Evolutionary conservation across 2,113 vertebrate genomes (phyloP), one percentile per base, ranked within the genome.

Genomic region (Platichthys flesus): DNA sequence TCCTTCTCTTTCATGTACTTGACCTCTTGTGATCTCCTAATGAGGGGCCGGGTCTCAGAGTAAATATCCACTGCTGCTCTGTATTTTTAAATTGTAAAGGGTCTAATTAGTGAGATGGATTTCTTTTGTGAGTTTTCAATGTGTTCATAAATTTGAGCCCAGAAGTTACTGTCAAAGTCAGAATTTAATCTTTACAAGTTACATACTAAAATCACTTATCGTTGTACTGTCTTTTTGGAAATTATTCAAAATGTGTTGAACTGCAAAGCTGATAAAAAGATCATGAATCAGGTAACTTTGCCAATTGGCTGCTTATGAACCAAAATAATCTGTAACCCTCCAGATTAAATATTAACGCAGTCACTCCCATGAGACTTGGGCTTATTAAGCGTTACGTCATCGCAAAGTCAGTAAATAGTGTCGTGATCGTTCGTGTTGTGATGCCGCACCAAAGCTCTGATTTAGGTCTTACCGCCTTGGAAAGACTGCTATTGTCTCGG

Each of bases 401-500:
- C 15, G 24, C 26, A 23, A 75, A 55, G 66, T 64, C 51, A 9
- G 71, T 60, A 65, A 81, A 62, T 47, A 35, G 66, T 10, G 71
- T 73, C 55, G 35, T 40, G 28, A 37, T 60, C 6, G 35, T 66
- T 87, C 45, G 42, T 82, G 78, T 83, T 79, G 58, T 72, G 82
- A 90, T 73, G 81, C 86, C 28, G 74, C 63, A 63, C 83, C 42
- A 67, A 69, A 75, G 76, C 79, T 80, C 59, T 26, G 74, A 67
- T 82, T 84, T 73, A 81, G 85, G 77, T 88, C 78, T 79, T 66
- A 28, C 67, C 40, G 84, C 84, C 74, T 23, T 57, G 84, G 79
- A 88, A 88, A 85, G 72, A 74, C 79, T 16, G 82, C 89, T 85
- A 89, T 92, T 92, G 92, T 93, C 88, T 89, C 68, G 81, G 84